Conservation (phyloP, 1,140 invertebrate genomes). For the Centruroides sculpturatus region DNA sequence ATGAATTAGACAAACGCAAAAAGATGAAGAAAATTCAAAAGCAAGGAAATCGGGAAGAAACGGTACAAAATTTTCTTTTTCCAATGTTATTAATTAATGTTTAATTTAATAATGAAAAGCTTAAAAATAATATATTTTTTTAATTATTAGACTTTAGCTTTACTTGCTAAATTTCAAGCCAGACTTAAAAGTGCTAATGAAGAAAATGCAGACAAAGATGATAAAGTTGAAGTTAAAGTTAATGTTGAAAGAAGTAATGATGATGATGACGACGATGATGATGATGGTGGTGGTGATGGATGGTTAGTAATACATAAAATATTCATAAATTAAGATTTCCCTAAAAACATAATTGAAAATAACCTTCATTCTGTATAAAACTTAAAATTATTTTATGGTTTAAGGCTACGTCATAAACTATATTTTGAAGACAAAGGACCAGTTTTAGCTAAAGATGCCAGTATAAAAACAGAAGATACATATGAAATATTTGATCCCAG, state of each 20-base stretch:
- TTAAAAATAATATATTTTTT: background rate
- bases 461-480: constrained; percentile 72
- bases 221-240: too few species aligned
- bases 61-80: too few species aligned
- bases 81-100: too few species aligned
- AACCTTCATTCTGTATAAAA: too few species aligned
- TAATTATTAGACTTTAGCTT: constrained; percentile 45
- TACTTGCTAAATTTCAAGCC: constrained; percentile 68
- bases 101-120: too few species aligned
- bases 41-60: constrained; percentile 25
- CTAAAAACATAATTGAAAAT: too few species aligned
- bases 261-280: constrained; percentile 18
- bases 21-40: constrained; percentile 45
- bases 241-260: constrained; percentile 10
- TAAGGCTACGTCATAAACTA: constrained; percentile 64
- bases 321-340: too few species aligned
- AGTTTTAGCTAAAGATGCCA: constrained; percentile 87
- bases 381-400: too few species aligned
- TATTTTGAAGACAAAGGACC: constrained; percentile 56
- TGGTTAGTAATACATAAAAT: background rate
- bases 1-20: constrained; percentile 63
- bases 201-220: constrained; percentile 22
- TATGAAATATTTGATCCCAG: constrained; percentile 92
- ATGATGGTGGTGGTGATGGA: constrained; percentile 23
- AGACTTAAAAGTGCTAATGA: constrained; percentile 54